Evolutionary conservation across 2,113 vertebrate genomes (phyloP).

Genomic region (Anguilla rostrata): DNA sequence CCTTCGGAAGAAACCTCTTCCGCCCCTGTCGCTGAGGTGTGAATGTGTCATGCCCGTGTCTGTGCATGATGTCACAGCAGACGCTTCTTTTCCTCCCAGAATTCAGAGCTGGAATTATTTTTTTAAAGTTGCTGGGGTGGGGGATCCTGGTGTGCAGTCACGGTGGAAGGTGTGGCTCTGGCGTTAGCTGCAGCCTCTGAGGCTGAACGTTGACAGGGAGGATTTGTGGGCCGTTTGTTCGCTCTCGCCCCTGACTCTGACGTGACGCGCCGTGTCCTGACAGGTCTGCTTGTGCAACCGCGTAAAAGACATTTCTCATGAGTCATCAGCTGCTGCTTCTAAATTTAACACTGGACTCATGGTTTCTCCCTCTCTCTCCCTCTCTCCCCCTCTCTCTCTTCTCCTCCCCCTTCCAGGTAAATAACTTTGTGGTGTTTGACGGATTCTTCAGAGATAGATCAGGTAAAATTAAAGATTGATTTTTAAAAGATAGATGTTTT

Average conservation of each 20-base stretch:
- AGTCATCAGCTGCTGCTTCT: neutral
- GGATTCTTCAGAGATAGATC: constrained; percentile 81
- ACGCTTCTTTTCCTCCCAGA: too few relatives aligned
- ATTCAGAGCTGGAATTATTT: too few relatives aligned
- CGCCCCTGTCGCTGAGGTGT: neutral
- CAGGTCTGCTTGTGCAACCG: neutral
- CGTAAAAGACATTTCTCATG: neutral
- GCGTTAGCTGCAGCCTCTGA: too few relatives aligned
- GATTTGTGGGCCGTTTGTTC: too few relatives aligned
- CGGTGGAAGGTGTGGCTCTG: neutral
- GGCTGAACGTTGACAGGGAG: too few relatives aligned
- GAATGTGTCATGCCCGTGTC: neutral
- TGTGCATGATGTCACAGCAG: too few relatives aligned
- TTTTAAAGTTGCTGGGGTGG: too few relatives aligned
- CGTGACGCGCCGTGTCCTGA: neutral
- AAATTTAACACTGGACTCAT: neutral
- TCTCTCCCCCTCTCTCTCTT: neutral
- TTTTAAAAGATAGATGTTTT: too few relatives aligned
- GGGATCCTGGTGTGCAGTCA: neutral
- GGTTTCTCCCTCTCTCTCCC: too few relatives aligned
- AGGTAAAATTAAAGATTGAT: constrained; percentile 64
- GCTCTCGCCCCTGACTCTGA: neutral
- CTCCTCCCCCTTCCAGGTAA: constrained; percentile 68
- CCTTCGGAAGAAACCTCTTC: neutral
- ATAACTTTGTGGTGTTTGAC: constrained; percentile 91